Evolutionary conservation across 37 sponge, comb jelly and placozoan species (phyloP).

Genomic region (Halichondria panicea): DNA sequence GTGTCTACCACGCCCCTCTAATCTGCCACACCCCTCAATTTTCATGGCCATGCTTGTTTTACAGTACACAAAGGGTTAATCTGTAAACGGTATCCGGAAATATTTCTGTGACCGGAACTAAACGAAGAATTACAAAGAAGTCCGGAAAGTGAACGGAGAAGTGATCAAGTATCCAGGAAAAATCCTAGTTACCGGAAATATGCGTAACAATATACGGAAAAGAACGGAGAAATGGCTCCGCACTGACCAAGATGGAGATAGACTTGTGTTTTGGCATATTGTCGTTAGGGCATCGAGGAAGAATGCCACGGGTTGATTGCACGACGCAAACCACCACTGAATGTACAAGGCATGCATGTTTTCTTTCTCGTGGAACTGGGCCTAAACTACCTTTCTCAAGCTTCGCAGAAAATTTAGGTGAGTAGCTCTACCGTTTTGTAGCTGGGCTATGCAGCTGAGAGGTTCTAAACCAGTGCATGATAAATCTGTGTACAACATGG

Average conservation of each 20-base stretch:
- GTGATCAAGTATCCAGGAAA: conserved; percentile 22
- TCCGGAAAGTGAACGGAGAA: too few relatives aligned
- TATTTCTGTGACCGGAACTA: conserved; percentile 5
- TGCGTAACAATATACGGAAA: conserved; percentile 15
- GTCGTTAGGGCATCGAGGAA: conserved; percentile 53
- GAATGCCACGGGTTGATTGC: conserved; percentile 54
- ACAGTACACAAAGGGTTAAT: conserved; percentile 28
- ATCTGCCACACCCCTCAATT: too few relatives aligned
- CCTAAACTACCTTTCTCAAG: too few relatives aligned
- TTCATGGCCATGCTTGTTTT: too few relatives aligned
- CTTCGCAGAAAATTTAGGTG: too few relatives aligned
- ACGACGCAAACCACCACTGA: conserved; percentile 24
- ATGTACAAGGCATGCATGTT: too few relatives aligned
- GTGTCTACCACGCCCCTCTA: not conserved
- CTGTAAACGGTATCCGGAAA: not conserved
- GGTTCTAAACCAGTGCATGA: too few relatives aligned
- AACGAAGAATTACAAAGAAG: not conserved
- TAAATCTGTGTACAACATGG: too few relatives aligned
- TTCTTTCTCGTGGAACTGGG: too few relatives aligned
- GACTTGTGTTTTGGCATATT: conserved; percentile 47
- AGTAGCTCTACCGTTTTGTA: too few relatives aligned
- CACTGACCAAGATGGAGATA: conserved; percentile 56
- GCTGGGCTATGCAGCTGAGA: too few relatives aligned
- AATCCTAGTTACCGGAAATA: not conserved
- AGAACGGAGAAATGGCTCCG: conserved; percentile 25